These are phyloP conservation scores for Leptinotarsa haldemani DNA, from an alignment of 2,888 invertebrate species.

Conservation along the genomic window DNA sequence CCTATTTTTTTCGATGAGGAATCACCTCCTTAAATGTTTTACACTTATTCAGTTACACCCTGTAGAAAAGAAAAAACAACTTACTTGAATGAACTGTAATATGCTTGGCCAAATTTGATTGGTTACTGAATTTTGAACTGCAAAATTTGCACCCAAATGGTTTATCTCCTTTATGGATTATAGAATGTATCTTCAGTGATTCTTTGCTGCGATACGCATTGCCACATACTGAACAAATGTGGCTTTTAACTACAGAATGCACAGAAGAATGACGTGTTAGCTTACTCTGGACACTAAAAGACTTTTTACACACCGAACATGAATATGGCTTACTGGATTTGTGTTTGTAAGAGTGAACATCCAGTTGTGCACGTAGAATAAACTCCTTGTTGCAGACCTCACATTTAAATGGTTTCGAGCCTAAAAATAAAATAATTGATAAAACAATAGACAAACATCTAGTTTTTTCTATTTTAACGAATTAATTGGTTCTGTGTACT, in stretches of 20 bases:
- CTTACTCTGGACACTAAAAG: constrained; percentile 77
- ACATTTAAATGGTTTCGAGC: constrained; percentile 68
- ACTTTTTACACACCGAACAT: constrained; percentile 75
- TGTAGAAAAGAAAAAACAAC: constrained; percentile 30
- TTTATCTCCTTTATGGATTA: constrained; percentile 74
- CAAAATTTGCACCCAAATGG: constrained; percentile 74
- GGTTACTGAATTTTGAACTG: constrained; percentile 71
- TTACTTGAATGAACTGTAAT: constrained; percentile 70
- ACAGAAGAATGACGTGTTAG: constrained; percentile 77
- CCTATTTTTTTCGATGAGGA: too few species aligned
- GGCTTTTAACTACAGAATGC: constrained; percentile 70
- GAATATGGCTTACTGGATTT: constrained; percentile 71
- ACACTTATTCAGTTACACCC: too few species aligned
- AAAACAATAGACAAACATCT: too few species aligned
- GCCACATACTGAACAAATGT: constrained; percentile 72
- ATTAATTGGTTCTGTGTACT: too few species aligned
- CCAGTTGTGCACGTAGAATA: constrained; percentile 77
- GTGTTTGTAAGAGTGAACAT: constrained; percentile 79
- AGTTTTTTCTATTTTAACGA: too few species aligned
- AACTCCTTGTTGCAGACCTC: constrained; percentile 72
- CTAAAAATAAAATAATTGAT: constrained; percentile 45
- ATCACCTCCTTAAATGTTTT: too few species aligned
- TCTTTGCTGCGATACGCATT: constrained; percentile 72
- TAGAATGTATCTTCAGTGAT: constrained; percentile 72
- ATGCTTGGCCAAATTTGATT: constrained; percentile 78